Conservation (phyloP, 2,888 invertebrate species). For the Andrena chrysosceles region DNA sequence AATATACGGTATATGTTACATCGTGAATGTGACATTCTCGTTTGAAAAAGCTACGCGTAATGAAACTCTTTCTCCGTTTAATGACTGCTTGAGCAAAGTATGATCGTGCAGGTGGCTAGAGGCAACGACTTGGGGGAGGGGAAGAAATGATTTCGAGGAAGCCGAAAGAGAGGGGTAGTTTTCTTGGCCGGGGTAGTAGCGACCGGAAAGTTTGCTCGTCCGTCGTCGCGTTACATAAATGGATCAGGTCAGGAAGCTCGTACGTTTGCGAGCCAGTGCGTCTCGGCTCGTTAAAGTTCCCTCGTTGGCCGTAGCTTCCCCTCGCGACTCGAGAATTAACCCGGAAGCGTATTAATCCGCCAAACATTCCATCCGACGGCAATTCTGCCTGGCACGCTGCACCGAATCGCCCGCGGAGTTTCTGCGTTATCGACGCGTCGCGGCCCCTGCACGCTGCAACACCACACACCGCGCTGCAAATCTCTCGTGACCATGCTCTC, state of each 20-base stretch:
- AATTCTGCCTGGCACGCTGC: neutral
- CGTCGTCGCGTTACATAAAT: constrained; percentile 29
- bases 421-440: constrained; percentile 20
- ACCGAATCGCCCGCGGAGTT: neutral
- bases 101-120: neutral
- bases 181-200: constrained; percentile 25
- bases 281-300: constrained; percentile 36
- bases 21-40: too few species aligned
- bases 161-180: neutral
- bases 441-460: neutral
- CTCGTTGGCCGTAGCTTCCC: constrained; percentile 14
- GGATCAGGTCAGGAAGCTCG: constrained; percentile 36
- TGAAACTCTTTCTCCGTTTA: too few species aligned
- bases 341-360: constrained; percentile 24
- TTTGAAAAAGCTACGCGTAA: too few species aligned
- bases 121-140: too few species aligned
- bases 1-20: too few species aligned
- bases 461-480: neutral
- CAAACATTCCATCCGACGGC: neutral
- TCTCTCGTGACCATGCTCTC: neutral
- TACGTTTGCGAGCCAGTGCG: constrained; percentile 36
- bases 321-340: constrained; percentile 20
- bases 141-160: neutral
- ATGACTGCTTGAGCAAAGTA: neutral
- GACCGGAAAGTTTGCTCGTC: constrained; percentile 21